These are phyloP conservation scores for Calcarius lapponicus DNA, from an alignment of 2,797 vertebrate genomes.

Conservation along the genomic window DNA sequence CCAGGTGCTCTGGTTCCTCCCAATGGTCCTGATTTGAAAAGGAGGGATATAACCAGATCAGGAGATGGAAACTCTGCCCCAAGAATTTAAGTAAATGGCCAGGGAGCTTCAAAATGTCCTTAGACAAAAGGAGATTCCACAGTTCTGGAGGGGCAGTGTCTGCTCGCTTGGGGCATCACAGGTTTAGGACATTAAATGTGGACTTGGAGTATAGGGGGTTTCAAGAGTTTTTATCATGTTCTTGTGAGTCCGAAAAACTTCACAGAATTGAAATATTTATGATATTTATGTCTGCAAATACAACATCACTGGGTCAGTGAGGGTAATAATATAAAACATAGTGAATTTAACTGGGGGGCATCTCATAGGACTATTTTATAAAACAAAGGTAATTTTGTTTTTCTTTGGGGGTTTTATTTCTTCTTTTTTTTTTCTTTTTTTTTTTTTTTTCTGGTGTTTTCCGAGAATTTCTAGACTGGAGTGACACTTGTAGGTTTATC, in stretches of 20 bases:
- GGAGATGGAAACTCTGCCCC: background rate
- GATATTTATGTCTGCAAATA: background rate
- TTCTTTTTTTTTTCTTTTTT: background rate
- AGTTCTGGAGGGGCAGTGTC: background rate
- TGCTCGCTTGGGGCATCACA: accelerated
- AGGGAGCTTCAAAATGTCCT: background rate
- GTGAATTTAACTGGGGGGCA: background rate
- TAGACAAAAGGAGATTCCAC: background rate
- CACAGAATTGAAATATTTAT: background rate
- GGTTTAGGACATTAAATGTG: background rate
- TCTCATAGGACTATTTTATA: background rate
- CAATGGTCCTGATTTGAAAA: background rate
- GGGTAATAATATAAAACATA: background rate
- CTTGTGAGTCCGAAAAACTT: background rate
- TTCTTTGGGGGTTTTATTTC: background rate
- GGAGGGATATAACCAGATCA: background rate
- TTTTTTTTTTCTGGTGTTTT: background rate
- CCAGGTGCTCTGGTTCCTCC: background rate
- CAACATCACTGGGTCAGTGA: background rate
- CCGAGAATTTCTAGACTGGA: background rate
- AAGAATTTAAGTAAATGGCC: background rate
- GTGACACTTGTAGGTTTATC: background rate
- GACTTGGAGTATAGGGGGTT: background rate
- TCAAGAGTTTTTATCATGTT: background rate
- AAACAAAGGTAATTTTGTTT: background rate